Base-by-base conservation (phyloP, 1,140 invertebrate genomes). In the Paraescarpia echinospica region DNA sequence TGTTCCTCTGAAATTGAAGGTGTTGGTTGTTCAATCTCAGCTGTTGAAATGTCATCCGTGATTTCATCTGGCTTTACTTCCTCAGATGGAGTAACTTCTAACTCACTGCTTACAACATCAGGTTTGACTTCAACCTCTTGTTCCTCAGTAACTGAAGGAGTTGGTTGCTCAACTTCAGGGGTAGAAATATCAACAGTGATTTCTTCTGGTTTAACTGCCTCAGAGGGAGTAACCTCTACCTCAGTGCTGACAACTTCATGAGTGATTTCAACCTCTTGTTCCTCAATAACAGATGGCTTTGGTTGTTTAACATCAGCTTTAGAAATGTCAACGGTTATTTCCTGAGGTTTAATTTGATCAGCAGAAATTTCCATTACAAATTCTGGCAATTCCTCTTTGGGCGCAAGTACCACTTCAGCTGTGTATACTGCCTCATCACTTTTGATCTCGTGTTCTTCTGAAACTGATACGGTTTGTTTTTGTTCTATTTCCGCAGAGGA, bases 401-500 rank as follows among this genome's bases (percentile, higher is more conserved):
- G 41, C 89, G 92, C 48, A 51, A 51, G 0, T 93, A 94, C 93
- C 88, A 92, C 89, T 93, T 94, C 93, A 93, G 93, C 92, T 31
- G 88, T 89, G 9, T 89, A 92, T 93, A 93, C 92, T 89, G 93
- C 92, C 31, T 92, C 91, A 22, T 48, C 91, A 93, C 93, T 93
- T 91, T 93, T 89, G n/a, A 91, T 27, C 31, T 88, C 89, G 51
- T 59, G 91, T 92, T 92, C 35, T 35, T 89, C 33, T 90, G 92
- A 9, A n/a, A n/a, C n/a, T n/a, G n/a, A n/a, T n/a, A n/a, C n/a
- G n/a, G n/a, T n/a, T n/a, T n/a, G n/a, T 51, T 8, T 8, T 51
- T 51, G 48, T 51, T 51, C 48, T 9, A 51, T 51, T 51, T 51
- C 48, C 8, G 48, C 1, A 34, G 18, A 31, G 89, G 89, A 33